Evolutionary conservation across 2,113 vertebrate species (phyloP), one percentile per base, ranked within the genome.

Genomic region (Phalacrocorax brasilianus): DNA sequence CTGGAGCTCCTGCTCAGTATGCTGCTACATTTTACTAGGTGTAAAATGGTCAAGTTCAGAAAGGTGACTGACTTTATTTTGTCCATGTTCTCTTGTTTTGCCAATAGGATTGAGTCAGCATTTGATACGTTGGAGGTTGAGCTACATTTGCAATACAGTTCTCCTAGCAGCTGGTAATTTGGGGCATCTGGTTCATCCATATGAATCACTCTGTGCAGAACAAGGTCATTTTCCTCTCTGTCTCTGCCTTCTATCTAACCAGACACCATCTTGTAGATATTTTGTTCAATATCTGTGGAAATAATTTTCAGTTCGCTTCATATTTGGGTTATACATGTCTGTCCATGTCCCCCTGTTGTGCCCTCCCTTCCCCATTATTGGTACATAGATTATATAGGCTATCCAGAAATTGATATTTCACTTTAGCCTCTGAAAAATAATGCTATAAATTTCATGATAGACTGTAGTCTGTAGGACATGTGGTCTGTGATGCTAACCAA

Each of bases 251-350:
- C 79, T 88, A 6, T 86, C 88, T 92, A 83, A 77, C 44, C 74
- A 94, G 76, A 74, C 28, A 70, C 62, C 47, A 44, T 87, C 68
- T 87, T 9, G 3, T 59, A 92, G 85, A 58, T 84, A 76, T 80
- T 95, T 93, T 77, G 63, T 95, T 95, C 88, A 68, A 32, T 92
- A 90, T 81, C 59, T 92, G 49, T 89, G 93, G 93, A 75, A 93
- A 94, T 93, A 9, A 62, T 78, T 97, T 95, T 97, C 91, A 56
- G 95, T 96, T 97, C 91, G 72, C 33, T 95, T 96, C 88, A 68
- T 96, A 95, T 96, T 62, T 95, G 89, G 94, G 94, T 96, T 97
- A 96, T 63, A 56, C 40, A 14, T 78, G 61, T 55, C 59, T 87
- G n/a, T 12, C 77, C 4, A 2, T 42, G n/a, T 55, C 42, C 47